Percentiles rank a stretch among this genome's conserved stretches.
phyloP scores from a whole-genome alignment of 2,113 vertebrate species.

The Microcebus griseorufus region DNA sequence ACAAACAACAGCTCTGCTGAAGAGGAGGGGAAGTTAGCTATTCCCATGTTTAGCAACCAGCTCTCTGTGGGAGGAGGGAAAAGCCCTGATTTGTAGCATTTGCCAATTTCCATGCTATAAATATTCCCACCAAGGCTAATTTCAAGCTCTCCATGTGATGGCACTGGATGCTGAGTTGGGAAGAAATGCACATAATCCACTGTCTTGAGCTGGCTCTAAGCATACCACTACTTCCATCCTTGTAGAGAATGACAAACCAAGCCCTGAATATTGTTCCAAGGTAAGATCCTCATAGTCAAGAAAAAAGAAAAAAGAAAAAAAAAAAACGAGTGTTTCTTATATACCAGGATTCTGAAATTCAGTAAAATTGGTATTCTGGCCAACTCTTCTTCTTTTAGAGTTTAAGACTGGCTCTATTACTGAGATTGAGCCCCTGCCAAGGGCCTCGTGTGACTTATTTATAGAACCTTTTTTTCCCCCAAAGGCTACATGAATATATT shows the following conservation, averaged over 20 bases:
- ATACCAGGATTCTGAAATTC: slow-evolving; percentile 45
- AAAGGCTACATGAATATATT: slow-evolving; percentile 46
- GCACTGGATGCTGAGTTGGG: background rate
- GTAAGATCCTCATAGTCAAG: slow-evolving; percentile 22
- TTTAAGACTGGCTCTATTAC: slow-evolving; percentile 57
- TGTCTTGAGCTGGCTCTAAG: background rate
- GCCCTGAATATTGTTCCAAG: background rate
- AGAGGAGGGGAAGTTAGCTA: background rate
- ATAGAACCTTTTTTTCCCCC: background rate
- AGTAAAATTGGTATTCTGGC: slow-evolving; percentile 38
- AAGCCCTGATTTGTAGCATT: slow-evolving; percentile 33
- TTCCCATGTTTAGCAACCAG: slow-evolving; percentile 38
- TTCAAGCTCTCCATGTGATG: background rate
- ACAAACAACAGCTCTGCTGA: slow-evolving; percentile 22
- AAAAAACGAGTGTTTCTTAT: background rate
- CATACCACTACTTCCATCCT: background rate
- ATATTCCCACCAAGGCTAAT: slow-evolving; percentile 27
- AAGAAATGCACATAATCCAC: background rate
- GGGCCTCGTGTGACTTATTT: slow-evolving; percentile 58
- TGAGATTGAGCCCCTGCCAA: slow-evolving; percentile 38
- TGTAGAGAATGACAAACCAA: slow-evolving; percentile 14
- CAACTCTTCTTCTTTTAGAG: slow-evolving; percentile 46
- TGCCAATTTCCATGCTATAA: background rate
- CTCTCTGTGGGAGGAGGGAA: background rate
- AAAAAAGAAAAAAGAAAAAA: background rate